These are phyloP conservation scores for Drosophila parabipectinata DNA, from an alignment of 1,140 invertebrate species.

Conservation along the genomic window DNA sequence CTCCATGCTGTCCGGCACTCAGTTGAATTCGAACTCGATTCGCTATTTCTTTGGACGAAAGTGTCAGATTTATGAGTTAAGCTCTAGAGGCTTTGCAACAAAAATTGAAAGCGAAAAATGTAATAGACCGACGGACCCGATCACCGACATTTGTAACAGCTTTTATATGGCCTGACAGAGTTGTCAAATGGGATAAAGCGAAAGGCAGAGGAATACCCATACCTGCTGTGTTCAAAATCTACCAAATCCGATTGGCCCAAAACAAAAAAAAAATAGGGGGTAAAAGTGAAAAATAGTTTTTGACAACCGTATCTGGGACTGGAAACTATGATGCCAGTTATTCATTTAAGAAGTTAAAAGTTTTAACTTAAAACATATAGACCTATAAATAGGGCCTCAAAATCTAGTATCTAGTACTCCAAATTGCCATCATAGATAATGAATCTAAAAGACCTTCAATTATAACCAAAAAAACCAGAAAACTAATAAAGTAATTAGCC, in stretches of 20 bases:
- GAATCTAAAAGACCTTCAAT: no score
- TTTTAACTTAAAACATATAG: not conserved
- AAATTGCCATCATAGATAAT: no score
- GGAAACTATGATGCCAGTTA: not conserved
- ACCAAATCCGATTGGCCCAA: conserved; percentile 43
- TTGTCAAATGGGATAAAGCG: conserved; percentile 56
- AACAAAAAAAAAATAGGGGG: not conserved
- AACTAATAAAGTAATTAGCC: not conserved
- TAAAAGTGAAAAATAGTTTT: conserved; percentile 2
- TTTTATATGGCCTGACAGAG: conserved; percentile 42
- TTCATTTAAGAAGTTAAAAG: not conserved
- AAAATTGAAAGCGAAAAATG: conserved; percentile 56
- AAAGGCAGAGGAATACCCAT: conserved; percentile 13
- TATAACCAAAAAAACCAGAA: no score
- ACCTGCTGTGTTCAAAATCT: conserved; percentile 12
- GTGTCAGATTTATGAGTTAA: conserved; percentile 73
- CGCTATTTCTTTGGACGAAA: conserved; percentile 11
- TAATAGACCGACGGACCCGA: conserved; percentile 12
- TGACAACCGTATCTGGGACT: not conserved
- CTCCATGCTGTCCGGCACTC: conserved; percentile 6
- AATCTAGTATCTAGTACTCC: no score
- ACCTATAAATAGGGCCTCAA: no score
- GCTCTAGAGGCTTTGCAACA: conserved; percentile 38
- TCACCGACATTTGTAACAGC: conserved; percentile 22
- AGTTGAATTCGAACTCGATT: not conserved